A percentile compares a stretch with the other conserved stretches of the same genome.
Conservation (phyloP, 1,140 invertebrate species). For the Drosophila baimaii region DNA sequence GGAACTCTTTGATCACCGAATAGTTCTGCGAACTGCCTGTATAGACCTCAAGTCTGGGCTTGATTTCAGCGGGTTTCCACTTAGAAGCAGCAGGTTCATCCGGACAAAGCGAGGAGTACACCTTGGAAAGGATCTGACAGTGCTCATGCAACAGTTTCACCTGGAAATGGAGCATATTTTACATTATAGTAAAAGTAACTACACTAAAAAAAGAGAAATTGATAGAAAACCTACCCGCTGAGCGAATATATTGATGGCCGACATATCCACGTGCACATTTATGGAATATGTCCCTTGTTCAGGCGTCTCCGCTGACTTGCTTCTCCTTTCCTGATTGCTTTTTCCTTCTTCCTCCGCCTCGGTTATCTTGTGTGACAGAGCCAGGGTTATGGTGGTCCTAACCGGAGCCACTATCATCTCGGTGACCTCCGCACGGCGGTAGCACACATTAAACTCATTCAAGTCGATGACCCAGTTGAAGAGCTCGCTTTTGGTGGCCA, state of each 20-base stretch:
- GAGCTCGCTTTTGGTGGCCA: slow-evolving; percentile 17
- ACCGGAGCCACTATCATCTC: slow-evolving; percentile 84
- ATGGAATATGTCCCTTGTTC: slow-evolving; percentile 48
- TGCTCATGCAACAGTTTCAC: slow-evolving; percentile 64
- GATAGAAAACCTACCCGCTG: slow-evolving; percentile 29
- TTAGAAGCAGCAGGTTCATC: slow-evolving; percentile 1
- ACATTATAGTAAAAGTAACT: too few relatives aligned
- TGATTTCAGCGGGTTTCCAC: background rate
- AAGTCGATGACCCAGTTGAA: slow-evolving; percentile 69
- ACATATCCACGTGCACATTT: slow-evolving; percentile 71
- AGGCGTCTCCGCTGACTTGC: background rate
- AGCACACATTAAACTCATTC: slow-evolving; percentile 52
- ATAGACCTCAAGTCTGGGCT: slow-evolving; percentile 48
- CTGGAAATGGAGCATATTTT: too few relatives aligned
- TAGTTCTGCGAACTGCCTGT: slow-evolving; percentile 56
- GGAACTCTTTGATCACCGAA: slow-evolving; percentile 54
- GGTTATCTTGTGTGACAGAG: slow-evolving; percentile 49
- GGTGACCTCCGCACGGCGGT: slow-evolving; percentile 4
- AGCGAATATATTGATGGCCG: slow-evolving; percentile 45
- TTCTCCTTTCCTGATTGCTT: background rate
- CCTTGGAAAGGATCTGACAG: slow-evolving; percentile 42
- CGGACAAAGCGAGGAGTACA: slow-evolving; percentile 27
- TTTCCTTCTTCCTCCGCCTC: background rate
- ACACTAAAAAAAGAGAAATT: too few relatives aligned
- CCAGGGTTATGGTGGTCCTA: slow-evolving; percentile 86